Evolutionary conservation across 2,113 vertebrate genomes (phyloP).

Genomic region (Laticauda colubrina): DNA sequence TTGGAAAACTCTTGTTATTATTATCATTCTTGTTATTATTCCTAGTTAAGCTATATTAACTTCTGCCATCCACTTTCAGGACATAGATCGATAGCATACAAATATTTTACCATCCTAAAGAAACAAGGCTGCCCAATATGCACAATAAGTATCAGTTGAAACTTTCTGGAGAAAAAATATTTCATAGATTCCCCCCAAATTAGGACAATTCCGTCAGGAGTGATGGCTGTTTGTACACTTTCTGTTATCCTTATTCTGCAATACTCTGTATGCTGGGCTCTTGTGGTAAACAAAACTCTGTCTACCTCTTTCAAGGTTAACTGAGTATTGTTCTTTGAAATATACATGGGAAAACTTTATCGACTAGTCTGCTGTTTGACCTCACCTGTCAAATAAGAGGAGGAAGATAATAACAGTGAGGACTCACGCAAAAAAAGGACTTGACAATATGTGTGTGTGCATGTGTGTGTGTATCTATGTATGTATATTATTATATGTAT

Average conservation of each 20-base stretch:
- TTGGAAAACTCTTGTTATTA: background rate
- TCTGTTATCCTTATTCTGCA: background rate
- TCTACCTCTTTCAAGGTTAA: conserved; percentile 68
- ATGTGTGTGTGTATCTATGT: no score
- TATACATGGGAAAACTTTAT: conserved; percentile 66
- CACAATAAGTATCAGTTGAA: background rate
- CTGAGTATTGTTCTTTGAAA: conserved; percentile 70
- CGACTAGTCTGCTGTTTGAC: conserved; percentile 56
- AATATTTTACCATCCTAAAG: background rate
- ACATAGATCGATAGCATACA: background rate
- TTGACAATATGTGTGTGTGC: conserved; percentile 24
- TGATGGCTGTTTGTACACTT: background rate
- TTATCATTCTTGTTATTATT: background rate
- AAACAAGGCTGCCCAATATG: background rate
- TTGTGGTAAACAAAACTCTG: conserved; percentile 53
- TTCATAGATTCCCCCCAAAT: background rate
- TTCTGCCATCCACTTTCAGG: background rate
- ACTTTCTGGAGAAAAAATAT: background rate
- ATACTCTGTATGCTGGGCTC: conserved; percentile 39
- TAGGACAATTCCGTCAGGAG: background rate
- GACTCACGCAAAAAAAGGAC: conserved; percentile 43
- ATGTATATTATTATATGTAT: no score
- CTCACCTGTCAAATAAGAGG: conserved; percentile 60
- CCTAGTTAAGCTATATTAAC: background rate
- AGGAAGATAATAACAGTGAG: conserved; percentile 31